A percentile compares a stretch with the other conserved stretches of the same genome.
phyloP scores from a whole-genome alignment of 1,140 invertebrate genomes.

The Leptinotarsa defecta region DNA sequence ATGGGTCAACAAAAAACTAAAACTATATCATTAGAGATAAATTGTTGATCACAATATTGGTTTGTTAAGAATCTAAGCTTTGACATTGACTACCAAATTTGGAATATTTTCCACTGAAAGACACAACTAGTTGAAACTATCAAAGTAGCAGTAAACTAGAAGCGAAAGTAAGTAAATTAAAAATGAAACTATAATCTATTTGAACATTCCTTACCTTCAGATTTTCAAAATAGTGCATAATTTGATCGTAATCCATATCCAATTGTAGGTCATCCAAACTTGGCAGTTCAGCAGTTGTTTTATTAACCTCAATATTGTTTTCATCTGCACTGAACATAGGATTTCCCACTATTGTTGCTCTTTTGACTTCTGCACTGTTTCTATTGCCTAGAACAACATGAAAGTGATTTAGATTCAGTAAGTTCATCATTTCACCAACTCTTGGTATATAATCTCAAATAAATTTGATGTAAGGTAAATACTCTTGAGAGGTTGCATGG shows the following conservation, averaged over 20 bases:
- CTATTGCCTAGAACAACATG: slow-evolving; percentile 43
- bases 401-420: too few species aligned
- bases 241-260: slow-evolving; percentile 95
- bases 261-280: slow-evolving; percentile 78
- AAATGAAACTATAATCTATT: slow-evolving; percentile 1
- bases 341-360: slow-evolving; percentile 84
- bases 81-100: too few species aligned
- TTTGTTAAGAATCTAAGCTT: too few species aligned
- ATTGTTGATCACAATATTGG: too few species aligned
- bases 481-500: too few species aligned
- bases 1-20: too few species aligned
- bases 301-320: slow-evolving; percentile 54
- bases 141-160: background rate
- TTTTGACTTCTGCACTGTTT: slow-evolving; percentile 70
- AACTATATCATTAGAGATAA: too few species aligned
- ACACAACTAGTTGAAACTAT: background rate
- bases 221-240: slow-evolving; percentile 97
- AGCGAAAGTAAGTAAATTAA: background rate
- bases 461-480: too few species aligned
- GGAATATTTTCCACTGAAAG: background rate
- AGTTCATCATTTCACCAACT: too few species aligned
- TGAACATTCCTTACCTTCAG: slow-evolving; percentile 71
- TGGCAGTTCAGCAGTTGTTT: slow-evolving; percentile 60
- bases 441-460: too few species aligned
- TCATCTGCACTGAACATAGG: slow-evolving; percentile 74